Conservation (phyloP, 2,888 invertebrate genomes). For the Anarsia innoxiella region DNA sequence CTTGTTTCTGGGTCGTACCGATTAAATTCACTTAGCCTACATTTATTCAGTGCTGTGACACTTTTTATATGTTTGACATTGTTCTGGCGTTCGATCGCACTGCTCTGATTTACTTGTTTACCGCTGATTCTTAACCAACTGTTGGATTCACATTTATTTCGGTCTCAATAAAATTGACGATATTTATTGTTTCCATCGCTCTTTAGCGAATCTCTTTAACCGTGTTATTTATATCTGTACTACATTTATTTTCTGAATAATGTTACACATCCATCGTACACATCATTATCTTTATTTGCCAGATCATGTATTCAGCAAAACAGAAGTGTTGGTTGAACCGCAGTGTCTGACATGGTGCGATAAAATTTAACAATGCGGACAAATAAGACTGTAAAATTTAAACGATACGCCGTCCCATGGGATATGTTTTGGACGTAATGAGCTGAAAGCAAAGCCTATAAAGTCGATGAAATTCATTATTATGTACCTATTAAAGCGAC, state of each 20-base stretch:
- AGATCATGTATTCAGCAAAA: constrained; percentile 18
- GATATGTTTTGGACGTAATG: no score
- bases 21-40: constrained; percentile 69
- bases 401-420: no score
- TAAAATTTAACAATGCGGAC: neutral
- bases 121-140: constrained; percentile 3
- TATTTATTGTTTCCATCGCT: no score
- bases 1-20: constrained; percentile 67
- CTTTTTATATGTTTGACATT: constrained; percentile 60
- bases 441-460: no score
- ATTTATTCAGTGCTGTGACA: constrained; percentile 65
- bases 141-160: constrained; percentile 1
- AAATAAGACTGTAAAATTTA: no score
- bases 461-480: no score
- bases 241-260: no score
- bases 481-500: no score
- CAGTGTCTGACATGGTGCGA: neutral
- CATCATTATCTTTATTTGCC: constrained; percentile 16
- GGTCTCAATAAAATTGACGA: no score
- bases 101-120: constrained; percentile 24
- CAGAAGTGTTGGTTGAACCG: constrained; percentile 14
- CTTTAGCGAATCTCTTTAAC: no score
- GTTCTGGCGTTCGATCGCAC: constrained; percentile 46
- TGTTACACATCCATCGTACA: no score
- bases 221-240: no score